These are phyloP conservation scores for Dasyornis broadbenti DNA, from an alignment of 2,113 vertebrate genomes.

Conservation along the genomic window DNA sequence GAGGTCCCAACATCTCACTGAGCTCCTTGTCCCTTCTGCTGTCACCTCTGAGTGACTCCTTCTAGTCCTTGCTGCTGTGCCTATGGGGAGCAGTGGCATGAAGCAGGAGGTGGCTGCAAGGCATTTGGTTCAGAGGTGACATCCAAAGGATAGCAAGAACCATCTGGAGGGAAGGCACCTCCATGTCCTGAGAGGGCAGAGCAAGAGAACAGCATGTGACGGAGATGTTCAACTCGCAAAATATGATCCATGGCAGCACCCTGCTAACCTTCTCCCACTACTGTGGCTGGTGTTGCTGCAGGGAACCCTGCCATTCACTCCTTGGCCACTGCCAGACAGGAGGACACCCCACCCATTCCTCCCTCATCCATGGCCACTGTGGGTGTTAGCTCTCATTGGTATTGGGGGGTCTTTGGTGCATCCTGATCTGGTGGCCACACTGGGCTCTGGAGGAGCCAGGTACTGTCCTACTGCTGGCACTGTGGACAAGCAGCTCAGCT, in stretches of 20 bases:
- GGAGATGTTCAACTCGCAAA: background rate
- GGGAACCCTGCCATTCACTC: background rate
- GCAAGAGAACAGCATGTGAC: background rate
- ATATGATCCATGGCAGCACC: background rate
- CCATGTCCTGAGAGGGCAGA: background rate
- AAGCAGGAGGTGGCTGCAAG: background rate
- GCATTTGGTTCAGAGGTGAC: background rate
- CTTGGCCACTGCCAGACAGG: background rate
- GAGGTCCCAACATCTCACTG: background rate
- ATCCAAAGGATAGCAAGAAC: background rate
- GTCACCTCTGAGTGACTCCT: background rate
- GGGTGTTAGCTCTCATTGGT: background rate
- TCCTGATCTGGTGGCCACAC: rapidly evolving
- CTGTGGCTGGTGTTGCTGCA: background rate
- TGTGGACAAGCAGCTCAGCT: background rate
- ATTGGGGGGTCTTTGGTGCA: background rate
- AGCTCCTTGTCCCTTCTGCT: background rate
- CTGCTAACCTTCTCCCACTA: background rate
- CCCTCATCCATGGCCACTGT: background rate
- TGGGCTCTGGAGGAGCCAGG: background rate
- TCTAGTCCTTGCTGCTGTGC: background rate
- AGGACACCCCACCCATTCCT: background rate
- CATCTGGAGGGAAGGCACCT: background rate
- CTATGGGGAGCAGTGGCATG: rapidly evolving
- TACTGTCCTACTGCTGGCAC: rapidly evolving